A percentile compares a stretch with the other conserved stretches of the same genome.
Evolutionary conservation across 2,888 invertebrate genomes (phyloP).

Genomic region (Diarsia mendica): DNA sequence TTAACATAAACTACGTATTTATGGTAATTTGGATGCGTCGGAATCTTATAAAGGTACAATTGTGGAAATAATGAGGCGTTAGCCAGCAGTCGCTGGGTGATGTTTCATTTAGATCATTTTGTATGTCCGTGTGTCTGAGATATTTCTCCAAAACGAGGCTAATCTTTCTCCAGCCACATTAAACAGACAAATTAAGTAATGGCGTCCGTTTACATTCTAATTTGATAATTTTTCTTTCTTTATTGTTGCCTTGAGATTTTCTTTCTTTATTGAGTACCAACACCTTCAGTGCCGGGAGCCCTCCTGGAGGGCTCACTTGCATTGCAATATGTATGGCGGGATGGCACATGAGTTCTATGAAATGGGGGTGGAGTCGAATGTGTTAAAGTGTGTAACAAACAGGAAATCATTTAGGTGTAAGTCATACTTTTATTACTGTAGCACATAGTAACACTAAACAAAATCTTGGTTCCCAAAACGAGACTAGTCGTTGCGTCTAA

Average conservation of each 20-base stretch:
- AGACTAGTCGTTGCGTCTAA: not conserved
- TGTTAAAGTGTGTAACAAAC: not conserved
- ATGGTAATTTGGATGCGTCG: conserved; percentile 56
- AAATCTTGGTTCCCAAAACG: not conserved
- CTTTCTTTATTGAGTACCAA: too few species aligned
- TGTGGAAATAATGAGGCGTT: conserved; percentile 45
- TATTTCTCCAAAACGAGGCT: conserved; percentile 13
- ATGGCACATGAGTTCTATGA: too few species aligned
- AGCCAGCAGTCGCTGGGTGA: conserved; percentile 1
- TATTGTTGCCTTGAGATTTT: not conserved
- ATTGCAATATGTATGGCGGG: too few species aligned
- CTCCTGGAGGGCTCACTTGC: too few species aligned
- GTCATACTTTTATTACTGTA: not conserved
- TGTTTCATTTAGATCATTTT: conserved; percentile 31
- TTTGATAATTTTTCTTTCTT: conserved; percentile 1
- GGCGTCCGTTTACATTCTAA: conserved; percentile 7
- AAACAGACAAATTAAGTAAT: conserved; percentile 17
- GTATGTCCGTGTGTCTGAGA: conserved; percentile 17
- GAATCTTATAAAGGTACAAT: conserved; percentile 44
- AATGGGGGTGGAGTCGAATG: too few species aligned
- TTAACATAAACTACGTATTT: conserved; percentile 58
- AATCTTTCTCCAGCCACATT: conserved; percentile 11
- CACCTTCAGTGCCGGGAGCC: too few species aligned
- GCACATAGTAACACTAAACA: not conserved
- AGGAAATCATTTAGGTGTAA: not conserved